These are phyloP conservation scores for Prunella fulvescens DNA, from an alignment of 2,113 vertebrate genomes.

Conservation along the genomic window DNA sequence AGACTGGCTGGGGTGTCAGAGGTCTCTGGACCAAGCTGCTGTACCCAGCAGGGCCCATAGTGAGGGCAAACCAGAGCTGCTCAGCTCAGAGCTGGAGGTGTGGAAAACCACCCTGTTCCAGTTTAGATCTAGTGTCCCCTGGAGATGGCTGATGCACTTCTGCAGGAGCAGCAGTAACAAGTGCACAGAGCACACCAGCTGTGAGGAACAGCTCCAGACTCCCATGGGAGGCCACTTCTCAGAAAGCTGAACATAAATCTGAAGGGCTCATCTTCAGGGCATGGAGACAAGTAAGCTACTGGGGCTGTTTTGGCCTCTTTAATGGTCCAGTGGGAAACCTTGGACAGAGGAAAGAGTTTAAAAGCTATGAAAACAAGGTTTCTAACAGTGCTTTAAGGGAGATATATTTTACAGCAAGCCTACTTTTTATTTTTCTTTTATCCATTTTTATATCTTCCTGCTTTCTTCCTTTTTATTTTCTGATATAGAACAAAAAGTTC, in stretches of 20 bases:
- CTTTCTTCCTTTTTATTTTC: not conserved
- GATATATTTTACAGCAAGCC: constrained; percentile 27
- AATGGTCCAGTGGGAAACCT: not conserved
- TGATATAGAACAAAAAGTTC: not conserved
- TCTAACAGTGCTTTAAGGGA: constrained; percentile 15
- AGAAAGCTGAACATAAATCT: not conserved
- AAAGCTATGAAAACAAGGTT: constrained; percentile 3
- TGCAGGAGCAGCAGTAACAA: not conserved
- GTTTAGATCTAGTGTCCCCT: not conserved
- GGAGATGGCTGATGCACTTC: not conserved
- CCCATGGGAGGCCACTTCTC: not conserved
- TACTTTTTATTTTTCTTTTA: constrained; percentile 23
- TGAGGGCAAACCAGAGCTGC: not conserved
- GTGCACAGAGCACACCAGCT: not conserved
- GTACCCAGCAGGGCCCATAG: not conserved
- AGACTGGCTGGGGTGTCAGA: not conserved
- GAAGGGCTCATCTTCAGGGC: not conserved
- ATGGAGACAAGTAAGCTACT: not conserved
- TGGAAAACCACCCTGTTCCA: not conserved
- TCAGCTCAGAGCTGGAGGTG: not conserved
- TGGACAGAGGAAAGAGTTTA: not conserved
- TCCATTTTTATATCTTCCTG: not conserved
- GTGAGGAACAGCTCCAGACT: not conserved
- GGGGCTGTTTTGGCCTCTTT: constrained; percentile 25
- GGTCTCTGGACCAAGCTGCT: not conserved